These are phyloP conservation scores for Cyrtorhinus lividipennis DNA, from an alignment of 1,140 invertebrate genomes.

Conservation along the genomic window DNA sequence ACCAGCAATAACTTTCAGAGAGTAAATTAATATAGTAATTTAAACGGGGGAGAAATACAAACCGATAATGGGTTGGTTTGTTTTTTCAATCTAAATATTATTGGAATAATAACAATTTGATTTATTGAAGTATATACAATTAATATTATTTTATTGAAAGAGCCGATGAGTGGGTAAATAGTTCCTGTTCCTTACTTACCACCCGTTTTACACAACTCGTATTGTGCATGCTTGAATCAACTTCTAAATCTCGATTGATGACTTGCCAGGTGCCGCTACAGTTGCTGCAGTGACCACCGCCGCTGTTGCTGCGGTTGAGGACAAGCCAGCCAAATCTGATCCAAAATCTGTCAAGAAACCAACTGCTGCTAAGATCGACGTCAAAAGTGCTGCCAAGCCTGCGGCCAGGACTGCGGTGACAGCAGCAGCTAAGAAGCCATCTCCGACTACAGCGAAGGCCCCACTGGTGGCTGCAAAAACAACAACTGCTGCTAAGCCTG, in stretches of 20 bases:
- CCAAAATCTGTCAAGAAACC: slow-evolving; percentile 13
- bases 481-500: background rate
- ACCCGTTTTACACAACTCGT: background rate
- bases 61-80: too few relatives aligned
- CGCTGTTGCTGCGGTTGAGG: slow-evolving; percentile 11
- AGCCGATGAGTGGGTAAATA: background rate
- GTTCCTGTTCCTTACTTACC: background rate
- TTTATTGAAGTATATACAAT: background rate
- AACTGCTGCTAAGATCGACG: slow-evolving; percentile 13
- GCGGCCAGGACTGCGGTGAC: background rate
- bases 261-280: slow-evolving; percentile 15
- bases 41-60: too few relatives aligned
- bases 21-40: too few relatives aligned
- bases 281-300: slow-evolving; percentile 19
- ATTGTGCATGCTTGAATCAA: background rate
- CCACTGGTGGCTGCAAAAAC: background rate
- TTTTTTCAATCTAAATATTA: too few relatives aligned
- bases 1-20: too few relatives aligned
- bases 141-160: background rate
- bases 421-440: background rate
- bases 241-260: background rate
- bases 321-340: slow-evolving; percentile 4
- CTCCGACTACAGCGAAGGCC: background rate
- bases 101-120: too few relatives aligned
- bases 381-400: slow-evolving; percentile 13